Evolutionary conservation across 2,888 invertebrate genomes (phyloP), one percentile per base, ranked within the genome.

Genomic region (Macaria liturata): DNA sequence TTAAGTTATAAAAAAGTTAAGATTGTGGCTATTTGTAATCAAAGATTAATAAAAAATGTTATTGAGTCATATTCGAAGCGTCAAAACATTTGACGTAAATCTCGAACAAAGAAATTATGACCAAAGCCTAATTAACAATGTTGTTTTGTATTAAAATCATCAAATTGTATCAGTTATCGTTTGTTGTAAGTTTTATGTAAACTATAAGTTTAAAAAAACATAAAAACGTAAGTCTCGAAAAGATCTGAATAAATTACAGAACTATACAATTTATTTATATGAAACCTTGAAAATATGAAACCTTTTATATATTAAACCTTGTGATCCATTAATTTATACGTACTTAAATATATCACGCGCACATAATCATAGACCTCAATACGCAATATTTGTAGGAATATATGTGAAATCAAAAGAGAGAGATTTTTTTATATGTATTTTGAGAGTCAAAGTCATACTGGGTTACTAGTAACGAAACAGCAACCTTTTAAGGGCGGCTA

Each of bases 81-180:
- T 42, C n/a, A 9, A 42, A 8, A 8, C 9, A n/a, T 42, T 20
- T 9, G n/a, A 8, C n/a, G 0, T 84, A 20, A 20, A 20, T 20
- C 20, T 72, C 57, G 44, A 42, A 45, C 49, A 48, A 55, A 52
- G 7, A 52, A 40, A 43, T 32, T 34, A 52, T 49, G 52, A 49
- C 49, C 52, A 49, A 53, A 59, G 58, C 31, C 39, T 49, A 46
- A 32, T 47, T 46, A 42, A 32, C 6, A 34, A 32, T 42, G 49
- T 55, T 45, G 6, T 45, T 42, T 30, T 30, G n/a, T 37, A 37
- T 37, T 37, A 37, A 7, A 37, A 20, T 20, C 20, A 20, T 20
- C 20, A 20, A 20, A 20, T 20, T 20, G 20, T 1, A 20, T 20
- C 20, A 20, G 20, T 20, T 20, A 20, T 20, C 2, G 20, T 20